Conservation (phyloP, 2,113 vertebrate species). For the Vombatus ursinus region DNA sequence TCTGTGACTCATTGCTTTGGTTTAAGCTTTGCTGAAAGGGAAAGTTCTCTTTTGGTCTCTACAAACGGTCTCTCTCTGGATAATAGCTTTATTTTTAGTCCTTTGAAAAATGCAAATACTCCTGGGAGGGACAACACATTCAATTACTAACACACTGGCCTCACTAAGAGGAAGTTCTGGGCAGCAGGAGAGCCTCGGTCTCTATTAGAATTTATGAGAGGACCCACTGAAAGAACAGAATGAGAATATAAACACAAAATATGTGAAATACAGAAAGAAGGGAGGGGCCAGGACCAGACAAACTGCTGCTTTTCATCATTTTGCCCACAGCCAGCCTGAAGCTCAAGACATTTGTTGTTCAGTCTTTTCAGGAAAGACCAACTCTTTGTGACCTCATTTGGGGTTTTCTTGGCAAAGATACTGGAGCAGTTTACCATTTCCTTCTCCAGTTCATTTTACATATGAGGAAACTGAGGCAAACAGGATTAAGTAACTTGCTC, state of each 20-base stretch:
- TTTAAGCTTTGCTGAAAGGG: not conserved
- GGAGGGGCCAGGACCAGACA: not conserved
- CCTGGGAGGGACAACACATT: not conserved
- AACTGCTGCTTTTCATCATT: not conserved
- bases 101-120: conserved; percentile 7
- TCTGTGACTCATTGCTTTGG: not conserved
- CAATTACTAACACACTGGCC: not conserved
- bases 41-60: not conserved
- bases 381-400: not conserved
- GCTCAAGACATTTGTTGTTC: not conserved
- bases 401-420: not conserved
- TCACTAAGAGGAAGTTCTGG: not conserved
- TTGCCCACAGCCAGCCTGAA: not conserved
- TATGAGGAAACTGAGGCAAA: not conserved
- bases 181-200: conserved; percentile 34
- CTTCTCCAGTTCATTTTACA: not conserved
- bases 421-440: not conserved
- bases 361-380: not conserved
- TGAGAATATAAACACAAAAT: conserved; percentile 10
- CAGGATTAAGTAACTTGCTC: not conserved
- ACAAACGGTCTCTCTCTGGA: not conserved
- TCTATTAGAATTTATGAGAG: not conserved
- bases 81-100: not conserved
- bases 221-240: not conserved
- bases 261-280: not conserved